These are phyloP conservation scores for Pelodiscus sinensis DNA, from an alignment of 2,113 vertebrate species.

Conservation along the genomic window DNA sequence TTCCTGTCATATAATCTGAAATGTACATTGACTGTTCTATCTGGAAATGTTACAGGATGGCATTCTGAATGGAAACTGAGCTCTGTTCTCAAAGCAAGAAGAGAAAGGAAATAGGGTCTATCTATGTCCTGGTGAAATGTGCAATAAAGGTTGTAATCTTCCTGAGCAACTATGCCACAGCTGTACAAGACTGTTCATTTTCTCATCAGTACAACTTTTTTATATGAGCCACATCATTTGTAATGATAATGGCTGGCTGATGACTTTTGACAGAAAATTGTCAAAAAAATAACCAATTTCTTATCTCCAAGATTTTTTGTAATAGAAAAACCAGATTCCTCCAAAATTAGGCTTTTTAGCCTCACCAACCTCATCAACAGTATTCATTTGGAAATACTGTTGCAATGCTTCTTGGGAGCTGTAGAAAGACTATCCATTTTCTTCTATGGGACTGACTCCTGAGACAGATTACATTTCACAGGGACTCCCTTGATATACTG, in stretches of 20 bases:
- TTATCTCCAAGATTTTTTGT: background rate
- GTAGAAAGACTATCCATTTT: background rate
- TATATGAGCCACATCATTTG: rapidly evolving
- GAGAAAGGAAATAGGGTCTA: background rate
- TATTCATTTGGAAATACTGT: background rate
- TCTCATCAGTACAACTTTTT: background rate
- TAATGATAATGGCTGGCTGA: background rate
- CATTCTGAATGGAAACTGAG: background rate
- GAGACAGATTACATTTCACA: background rate
- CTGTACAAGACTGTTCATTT: background rate
- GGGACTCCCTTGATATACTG: no score
- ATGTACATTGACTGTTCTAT: background rate
- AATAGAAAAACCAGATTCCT: background rate
- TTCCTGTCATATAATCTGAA: constrained; percentile 29
- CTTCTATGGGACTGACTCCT: background rate
- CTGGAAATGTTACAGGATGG: constrained; percentile 21
- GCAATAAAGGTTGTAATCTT: background rate
- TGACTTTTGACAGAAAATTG: background rate
- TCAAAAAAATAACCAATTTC: background rate
- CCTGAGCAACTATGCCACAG: background rate
- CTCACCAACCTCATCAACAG: background rate
- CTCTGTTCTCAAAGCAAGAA: background rate
- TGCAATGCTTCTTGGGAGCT: background rate
- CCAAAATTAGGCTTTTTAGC: background rate
- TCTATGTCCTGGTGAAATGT: background rate